Evolutionary conservation across 2,113 vertebrate genomes (phyloP).

Genomic region (Scortum barcoo): DNA sequence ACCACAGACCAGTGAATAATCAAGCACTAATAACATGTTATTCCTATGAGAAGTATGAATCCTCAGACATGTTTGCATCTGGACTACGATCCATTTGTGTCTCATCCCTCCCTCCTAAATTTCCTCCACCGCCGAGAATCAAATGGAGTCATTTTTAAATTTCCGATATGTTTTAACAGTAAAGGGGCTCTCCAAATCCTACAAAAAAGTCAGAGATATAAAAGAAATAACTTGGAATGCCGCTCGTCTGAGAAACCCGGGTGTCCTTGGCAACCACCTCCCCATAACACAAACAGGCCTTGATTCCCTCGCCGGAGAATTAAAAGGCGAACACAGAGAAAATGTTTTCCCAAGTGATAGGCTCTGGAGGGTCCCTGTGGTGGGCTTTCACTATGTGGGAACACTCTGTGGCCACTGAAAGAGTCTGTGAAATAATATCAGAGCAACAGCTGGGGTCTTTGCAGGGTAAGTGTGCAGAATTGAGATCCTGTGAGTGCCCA

Average conservation of each 20-base stretch:
- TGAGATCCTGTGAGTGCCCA: conserved; percentile 16
- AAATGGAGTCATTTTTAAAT: background rate
- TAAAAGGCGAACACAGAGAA: conserved; percentile 61
- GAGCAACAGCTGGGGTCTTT: conserved; percentile 69
- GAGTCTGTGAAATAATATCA: conserved; percentile 70
- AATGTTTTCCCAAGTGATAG: conserved; percentile 81
- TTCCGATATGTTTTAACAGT: conserved; percentile 6
- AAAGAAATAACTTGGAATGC: conserved; percentile 78
- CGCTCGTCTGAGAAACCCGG: conserved; percentile 70
- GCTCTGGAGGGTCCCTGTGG: conserved; percentile 65
- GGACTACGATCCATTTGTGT: background rate
- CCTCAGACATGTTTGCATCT: conserved; percentile 31
- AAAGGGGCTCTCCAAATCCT: conserved; percentile 16
- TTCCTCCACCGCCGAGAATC: background rate
- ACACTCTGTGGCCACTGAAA: conserved; percentile 68
- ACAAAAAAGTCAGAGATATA: conserved; percentile 55
- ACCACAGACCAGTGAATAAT: conserved; percentile 44
- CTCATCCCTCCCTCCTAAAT: background rate
- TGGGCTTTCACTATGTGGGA: conserved; percentile 76
- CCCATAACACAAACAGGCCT: conserved; percentile 81
- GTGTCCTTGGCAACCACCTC: conserved; percentile 77
- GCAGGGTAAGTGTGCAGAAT: conserved; percentile 14
- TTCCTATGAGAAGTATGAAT: conserved; percentile 17
- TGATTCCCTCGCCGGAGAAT: conserved; percentile 68
- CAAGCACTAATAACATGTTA: conserved; percentile 60